These are phyloP conservation scores for Cheilosia scutellata DNA, from an alignment of 2,888 invertebrate genomes.

Conservation along the genomic window DNA sequence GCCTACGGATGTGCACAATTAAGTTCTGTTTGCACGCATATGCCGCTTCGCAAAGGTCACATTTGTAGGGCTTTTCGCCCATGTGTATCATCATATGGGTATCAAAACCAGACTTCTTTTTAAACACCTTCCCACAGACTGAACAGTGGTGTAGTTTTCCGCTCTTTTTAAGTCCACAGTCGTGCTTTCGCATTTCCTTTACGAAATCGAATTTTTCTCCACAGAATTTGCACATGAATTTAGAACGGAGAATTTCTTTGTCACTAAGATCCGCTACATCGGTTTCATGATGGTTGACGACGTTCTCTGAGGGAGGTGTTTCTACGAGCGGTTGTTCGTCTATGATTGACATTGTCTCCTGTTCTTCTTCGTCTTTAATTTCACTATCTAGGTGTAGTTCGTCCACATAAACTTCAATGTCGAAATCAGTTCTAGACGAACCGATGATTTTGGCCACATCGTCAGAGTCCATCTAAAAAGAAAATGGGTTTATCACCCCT, in stretches of 20 bases:
- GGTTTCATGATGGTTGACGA: background rate
- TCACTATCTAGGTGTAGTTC: background rate
- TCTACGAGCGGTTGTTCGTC: background rate
- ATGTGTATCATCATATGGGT: slow-evolving; percentile 68
- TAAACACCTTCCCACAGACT: slow-evolving; percentile 68
- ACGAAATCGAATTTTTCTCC: slow-evolving; percentile 61
- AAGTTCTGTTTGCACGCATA: slow-evolving; percentile 73
- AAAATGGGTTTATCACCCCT: background rate
- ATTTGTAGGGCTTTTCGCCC: slow-evolving; percentile 71
- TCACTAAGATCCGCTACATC: slow-evolving; percentile 34
- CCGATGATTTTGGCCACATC: background rate
- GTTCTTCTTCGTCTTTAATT: background rate
- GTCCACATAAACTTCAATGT: slow-evolving; percentile 27
- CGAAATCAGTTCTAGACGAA: background rate
- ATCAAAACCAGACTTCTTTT: slow-evolving; percentile 65
- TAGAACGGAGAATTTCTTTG: slow-evolving; percentile 50
- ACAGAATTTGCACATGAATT: slow-evolving; percentile 63
- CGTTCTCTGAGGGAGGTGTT: background rate
- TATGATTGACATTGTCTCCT: background rate
- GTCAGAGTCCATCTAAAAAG: slow-evolving; percentile 12
- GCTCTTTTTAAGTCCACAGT: slow-evolving; percentile 35
- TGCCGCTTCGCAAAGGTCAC: slow-evolving; percentile 63
- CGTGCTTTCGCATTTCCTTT: slow-evolving; percentile 47
- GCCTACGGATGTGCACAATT: slow-evolving; percentile 69
- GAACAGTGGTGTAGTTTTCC: slow-evolving; percentile 58